These are phyloP conservation scores for Coranthus polyacanthus DNA, from an alignment of 2,797 vertebrate genomes.

Conservation along the genomic window DNA sequence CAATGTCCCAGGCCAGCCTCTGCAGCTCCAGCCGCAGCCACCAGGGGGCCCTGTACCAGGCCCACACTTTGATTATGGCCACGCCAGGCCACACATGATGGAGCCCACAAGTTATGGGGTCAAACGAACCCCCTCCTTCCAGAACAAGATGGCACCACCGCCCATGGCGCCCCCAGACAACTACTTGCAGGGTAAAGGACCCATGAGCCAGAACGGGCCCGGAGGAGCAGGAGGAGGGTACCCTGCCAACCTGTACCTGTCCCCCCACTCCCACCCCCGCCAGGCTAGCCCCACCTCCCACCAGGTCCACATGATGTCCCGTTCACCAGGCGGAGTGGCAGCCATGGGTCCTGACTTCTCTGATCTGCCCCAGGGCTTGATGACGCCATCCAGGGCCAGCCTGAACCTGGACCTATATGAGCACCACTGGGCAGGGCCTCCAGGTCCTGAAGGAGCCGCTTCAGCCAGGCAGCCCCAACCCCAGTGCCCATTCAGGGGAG, in stretches of 20 bases:
- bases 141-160: conserved; percentile 89
- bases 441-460: conserved; percentile 84
- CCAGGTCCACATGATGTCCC: conserved; percentile 90
- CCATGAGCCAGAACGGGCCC: conserved; percentile 84
- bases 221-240: conserved; percentile 85
- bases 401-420: conserved; percentile 95
- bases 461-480: conserved; percentile 85
- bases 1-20: conserved; percentile 86
- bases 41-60: conserved; percentile 87
- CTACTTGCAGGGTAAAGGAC: conserved; percentile 91
- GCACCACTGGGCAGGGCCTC: conserved; percentile 88
- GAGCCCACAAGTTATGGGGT: conserved; percentile 89
- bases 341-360: conserved; percentile 89
- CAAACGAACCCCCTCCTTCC: conserved; percentile 96
- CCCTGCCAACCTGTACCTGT: conserved; percentile 86
- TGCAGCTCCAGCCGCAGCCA: conserved; percentile 86
- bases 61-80: conserved; percentile 85
- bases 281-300: conserved; percentile 92
- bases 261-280: conserved; percentile 90
- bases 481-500: conserved; percentile 90
- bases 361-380: conserved; percentile 89
- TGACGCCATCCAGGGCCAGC: conserved; percentile 92
- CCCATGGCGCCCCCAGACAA: conserved; percentile 85
- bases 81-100: conserved; percentile 89
- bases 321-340: conserved; percentile 81